Conservation (phyloP, 2,113 vertebrate species). For the Podarcis cretensis region DNA sequence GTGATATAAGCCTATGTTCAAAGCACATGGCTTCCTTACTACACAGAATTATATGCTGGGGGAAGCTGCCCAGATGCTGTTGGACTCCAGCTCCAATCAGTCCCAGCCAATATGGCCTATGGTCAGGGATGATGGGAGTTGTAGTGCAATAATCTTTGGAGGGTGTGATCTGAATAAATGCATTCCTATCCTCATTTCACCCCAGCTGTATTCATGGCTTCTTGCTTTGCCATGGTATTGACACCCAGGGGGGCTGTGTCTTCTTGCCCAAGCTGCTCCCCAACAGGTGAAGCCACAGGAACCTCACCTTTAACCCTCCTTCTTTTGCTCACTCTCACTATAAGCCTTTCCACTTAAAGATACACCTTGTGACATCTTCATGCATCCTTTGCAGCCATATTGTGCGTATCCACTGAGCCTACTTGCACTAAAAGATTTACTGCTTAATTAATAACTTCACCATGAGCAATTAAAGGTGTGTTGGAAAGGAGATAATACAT, state of each 20-base stretch:
- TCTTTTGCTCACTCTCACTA: no score
- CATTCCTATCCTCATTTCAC: neutral
- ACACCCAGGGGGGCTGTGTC: neutral
- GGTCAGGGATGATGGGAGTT: no score
- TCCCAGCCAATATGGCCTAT: no score
- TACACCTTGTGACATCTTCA: neutral
- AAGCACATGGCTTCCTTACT: no score
- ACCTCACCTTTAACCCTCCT: neutral
- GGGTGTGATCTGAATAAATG: neutral
- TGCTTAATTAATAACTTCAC: conserved; percentile 72
- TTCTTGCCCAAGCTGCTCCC: neutral
- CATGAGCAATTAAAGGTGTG: conserved; percentile 67
- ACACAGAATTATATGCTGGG: neutral
- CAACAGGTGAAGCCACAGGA: neutral
- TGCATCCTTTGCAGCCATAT: neutral
- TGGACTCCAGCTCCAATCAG: no score
- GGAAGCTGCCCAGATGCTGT: no score
- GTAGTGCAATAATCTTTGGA: no score
- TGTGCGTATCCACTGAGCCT: neutral
- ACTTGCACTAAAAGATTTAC: conserved; percentile 56
- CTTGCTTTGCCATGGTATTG: no score
- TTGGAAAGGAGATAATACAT: conserved; percentile 60
- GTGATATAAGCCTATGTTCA: no score
- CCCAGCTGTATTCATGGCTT: neutral
- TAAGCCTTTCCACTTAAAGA: neutral